Evolutionary conservation across 2,113 vertebrate species (phyloP), one percentile per base, ranked within the genome.

Genomic region (Thymallus thymallus): DNA sequence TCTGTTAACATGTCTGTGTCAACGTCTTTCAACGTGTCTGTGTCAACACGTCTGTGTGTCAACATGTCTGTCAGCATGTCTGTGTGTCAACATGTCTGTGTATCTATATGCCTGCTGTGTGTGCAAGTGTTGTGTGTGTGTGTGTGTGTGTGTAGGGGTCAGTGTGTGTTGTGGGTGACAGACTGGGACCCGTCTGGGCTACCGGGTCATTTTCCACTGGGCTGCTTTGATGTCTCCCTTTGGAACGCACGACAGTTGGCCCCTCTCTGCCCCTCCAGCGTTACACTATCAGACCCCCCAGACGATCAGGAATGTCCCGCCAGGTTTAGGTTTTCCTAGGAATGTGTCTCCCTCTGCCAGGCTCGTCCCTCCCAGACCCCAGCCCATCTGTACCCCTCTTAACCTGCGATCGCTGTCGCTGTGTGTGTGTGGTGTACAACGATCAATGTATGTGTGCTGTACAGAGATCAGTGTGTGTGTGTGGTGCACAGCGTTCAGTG

Each of bases 31-130:
- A 41, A 41, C 32, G 2, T 45, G 41, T 13, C 45, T 46, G 26
- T 26, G 26, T 26, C 12, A 46, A 12, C 45, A 12, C 1, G 6
- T 45, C 41, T 45, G 6, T 45, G 6, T 45, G 48, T 51, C 16
- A 18, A 5, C 48, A 51, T 51, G 14, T 18, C 35, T 41, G 35
- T 41, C 35, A 41, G 9, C 32, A 9, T 45, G 41, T 13, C 45
- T 46, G 45, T 26, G 26, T 26, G 26, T 46, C 12, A 46, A 12
- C 45, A 12, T 9, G 6, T 45, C 41, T 45, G 41, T 45, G 10
- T 48, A 13, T 77, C 70, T 76, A 79, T 79, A 69, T 26, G 72
- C 71, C 69, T 68, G 48, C n/a, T 32, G 32, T 7, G 32, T 35
- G 32, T 9, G 32, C 58, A 24, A 0, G 14, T 18, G 68, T 1